Evolutionary conservation across 2,888 invertebrate species (phyloP).

Genomic region (Epirrhoe tristata): DNA sequence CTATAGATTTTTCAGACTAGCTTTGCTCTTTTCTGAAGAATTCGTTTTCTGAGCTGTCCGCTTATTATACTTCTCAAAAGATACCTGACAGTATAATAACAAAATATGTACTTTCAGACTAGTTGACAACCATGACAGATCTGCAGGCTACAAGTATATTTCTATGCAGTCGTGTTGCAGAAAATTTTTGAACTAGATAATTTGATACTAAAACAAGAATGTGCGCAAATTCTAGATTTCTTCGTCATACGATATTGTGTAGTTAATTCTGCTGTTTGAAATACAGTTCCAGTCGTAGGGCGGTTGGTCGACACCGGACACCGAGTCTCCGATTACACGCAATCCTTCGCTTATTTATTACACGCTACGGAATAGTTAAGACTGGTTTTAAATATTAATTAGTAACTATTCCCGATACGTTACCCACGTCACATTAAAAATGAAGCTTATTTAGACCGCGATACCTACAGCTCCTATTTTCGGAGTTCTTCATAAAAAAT

Average conservation of each 20-base stretch:
- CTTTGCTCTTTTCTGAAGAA: neutral
- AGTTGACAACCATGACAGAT: neutral
- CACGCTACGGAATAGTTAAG: conserved; percentile 54
- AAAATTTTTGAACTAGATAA: conserved; percentile 22
- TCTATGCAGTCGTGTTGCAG: conserved; percentile 5
- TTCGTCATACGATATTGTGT: conserved; percentile 55
- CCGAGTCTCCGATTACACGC: conserved; percentile 73
- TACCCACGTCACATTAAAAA: conserved; percentile 15
- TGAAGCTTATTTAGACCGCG: conserved; percentile 4
- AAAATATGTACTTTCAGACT: too few species aligned
- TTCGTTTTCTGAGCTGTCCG: neutral
- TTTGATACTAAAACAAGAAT: conserved; percentile 28
- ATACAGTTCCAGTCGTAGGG: conserved; percentile 59
- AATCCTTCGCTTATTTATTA: conserved; percentile 65
- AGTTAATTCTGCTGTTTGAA: conserved; percentile 49
- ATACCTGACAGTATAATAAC: neutral
- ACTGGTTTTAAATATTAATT: conserved; percentile 54
- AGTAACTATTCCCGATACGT: conserved; percentile 28
- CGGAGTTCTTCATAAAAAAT: neutral
- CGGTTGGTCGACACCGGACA: conserved; percentile 71
- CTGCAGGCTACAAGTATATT: too few species aligned
- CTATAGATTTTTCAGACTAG: neutral
- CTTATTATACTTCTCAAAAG: neutral
- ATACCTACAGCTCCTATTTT: conserved; percentile 4
- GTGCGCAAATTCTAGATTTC: conserved; percentile 47